Base-by-base conservation (phyloP, 2,113 vertebrate species). In the Progne subis region DNA sequence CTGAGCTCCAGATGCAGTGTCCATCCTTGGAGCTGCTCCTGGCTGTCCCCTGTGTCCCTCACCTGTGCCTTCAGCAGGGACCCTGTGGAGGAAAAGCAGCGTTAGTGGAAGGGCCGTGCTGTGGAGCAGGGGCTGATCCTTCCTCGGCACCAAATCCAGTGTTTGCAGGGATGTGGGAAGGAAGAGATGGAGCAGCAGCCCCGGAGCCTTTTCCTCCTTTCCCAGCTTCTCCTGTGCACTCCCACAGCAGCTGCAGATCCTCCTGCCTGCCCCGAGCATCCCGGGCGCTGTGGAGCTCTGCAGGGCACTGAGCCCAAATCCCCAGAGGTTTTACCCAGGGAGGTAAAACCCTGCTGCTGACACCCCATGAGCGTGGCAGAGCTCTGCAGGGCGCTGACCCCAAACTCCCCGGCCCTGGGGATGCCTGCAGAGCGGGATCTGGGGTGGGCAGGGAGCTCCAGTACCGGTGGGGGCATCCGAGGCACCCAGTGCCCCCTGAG, bases 141-240 rank as follows among this genome's bases (percentile, higher is more conserved):
- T 18, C 50, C 53, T 23, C 11, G 3, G 6, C 50, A 53, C 29
- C 74, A 21, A 17, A 29, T 3, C 2, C 25, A 2, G 3, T 0
- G 3, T 21, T 6, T 16, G 53, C 20, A 23, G 56, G 1, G 18
- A 12, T 0, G 18, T 2, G 18, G 28, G 15, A 16, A 28, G 43
- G 56, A 31, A 37, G 37, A 57, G 75, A 26, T 0, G 9, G 11
- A 41, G n/a, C 50, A 39, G 63, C 76, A 67, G 55, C 72, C 68
- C 49, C 16, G 1, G 56, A 9, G 37, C 79, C 79, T 84, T 63
- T 49, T 41, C 67, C 63, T 88, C 47, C 70, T 83, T 26, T n/a
- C 44, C 63, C 85, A 9, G 15, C 28, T 26, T 32, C 8, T 1
- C 21, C 61, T 25, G 9, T 34, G 85, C 65, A 56, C 88, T 77